A percentile compares a stretch with the other conserved stretches of the same genome.
Evolutionary conservation across 2,113 vertebrate genomes (phyloP).

Genomic region (Phrynocephalus versicolor): DNA sequence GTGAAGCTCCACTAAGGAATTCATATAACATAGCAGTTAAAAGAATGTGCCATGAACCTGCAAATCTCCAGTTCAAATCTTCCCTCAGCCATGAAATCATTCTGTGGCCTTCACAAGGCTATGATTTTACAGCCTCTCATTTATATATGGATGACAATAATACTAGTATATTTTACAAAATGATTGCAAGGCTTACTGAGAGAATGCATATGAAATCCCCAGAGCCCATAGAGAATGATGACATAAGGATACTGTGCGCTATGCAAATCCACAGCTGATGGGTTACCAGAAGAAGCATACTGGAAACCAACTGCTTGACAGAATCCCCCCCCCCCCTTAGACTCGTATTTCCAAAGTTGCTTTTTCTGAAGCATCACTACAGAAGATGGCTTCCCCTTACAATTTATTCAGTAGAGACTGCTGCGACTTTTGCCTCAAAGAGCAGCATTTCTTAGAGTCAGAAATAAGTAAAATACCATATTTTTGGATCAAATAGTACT

Average conservation of each 20-base stretch:
- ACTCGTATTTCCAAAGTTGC: neutral
- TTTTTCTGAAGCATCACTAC: neutral
- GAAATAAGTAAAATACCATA: slow-evolving; percentile 7
- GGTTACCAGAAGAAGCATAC: neutral
- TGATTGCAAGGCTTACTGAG: neutral
- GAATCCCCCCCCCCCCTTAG: no score
- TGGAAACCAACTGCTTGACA: neutral
- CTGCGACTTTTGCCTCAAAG: neutral
- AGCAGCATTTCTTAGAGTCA: neutral
- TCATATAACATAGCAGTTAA: neutral
- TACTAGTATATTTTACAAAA: neutral
- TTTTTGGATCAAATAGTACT: neutral
- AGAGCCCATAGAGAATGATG: neutral
- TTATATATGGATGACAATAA: neutral
- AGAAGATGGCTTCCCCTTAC: neutral
- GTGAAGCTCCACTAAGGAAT: neutral
- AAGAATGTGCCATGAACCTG: neutral
- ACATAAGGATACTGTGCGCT: neutral
- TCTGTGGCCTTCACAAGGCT: neutral
- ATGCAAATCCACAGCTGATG: neutral
- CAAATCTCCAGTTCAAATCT: neutral
- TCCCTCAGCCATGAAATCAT: neutral
- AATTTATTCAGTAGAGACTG: neutral
- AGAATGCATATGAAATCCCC: neutral
- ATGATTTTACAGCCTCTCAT: neutral